These are phyloP conservation scores for Pterocles orientalis DNA, from an alignment of 2,113 vertebrate genomes.

Conservation along the genomic window DNA sequence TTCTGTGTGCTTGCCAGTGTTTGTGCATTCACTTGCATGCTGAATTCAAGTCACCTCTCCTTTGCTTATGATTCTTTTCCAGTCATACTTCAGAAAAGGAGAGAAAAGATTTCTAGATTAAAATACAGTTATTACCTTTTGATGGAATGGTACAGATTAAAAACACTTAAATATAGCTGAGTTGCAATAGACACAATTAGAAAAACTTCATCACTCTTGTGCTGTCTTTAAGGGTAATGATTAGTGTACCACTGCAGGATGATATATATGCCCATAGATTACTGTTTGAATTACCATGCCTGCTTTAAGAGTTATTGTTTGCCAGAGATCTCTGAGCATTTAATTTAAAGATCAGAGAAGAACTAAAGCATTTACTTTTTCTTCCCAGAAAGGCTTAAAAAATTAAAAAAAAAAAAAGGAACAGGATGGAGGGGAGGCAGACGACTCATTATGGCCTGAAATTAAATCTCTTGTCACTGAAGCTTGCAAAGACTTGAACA, in stretches of 20 bases:
- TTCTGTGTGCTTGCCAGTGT: background rate
- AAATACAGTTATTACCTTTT: conserved; percentile 70
- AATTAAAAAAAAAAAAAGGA: background rate
- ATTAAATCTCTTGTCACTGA: conserved; percentile 63
- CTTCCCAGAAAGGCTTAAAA: conserved; percentile 24
- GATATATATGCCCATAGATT: conserved; percentile 86
- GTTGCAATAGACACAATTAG: conserved; percentile 81
- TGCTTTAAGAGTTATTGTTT: conserved; percentile 86
- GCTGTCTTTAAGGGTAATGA: conserved; percentile 80
- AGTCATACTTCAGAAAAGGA: background rate
- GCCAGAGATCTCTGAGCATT: conserved; percentile 72
- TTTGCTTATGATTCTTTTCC: conserved; percentile 5
- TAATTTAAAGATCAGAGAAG: conserved; percentile 78
- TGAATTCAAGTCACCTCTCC: conserved; percentile 7
- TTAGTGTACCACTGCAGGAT: conserved; percentile 84
- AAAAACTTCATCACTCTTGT: conserved; percentile 76
- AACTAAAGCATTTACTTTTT: conserved; percentile 74
- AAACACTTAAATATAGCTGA: conserved; percentile 67
- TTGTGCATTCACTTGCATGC: background rate
- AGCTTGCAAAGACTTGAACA: conserved; percentile 34
- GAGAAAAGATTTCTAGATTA: conserved; percentile 65
- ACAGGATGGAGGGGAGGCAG: background rate
- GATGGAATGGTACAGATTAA: conserved; percentile 71
- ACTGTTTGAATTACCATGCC: conserved; percentile 77
- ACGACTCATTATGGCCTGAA: conserved; percentile 42